Evolutionary conservation across 2,888 invertebrate genomes (phyloP), one percentile per base, ranked within the genome.

Genomic region (Perithous albicinctus): DNA sequence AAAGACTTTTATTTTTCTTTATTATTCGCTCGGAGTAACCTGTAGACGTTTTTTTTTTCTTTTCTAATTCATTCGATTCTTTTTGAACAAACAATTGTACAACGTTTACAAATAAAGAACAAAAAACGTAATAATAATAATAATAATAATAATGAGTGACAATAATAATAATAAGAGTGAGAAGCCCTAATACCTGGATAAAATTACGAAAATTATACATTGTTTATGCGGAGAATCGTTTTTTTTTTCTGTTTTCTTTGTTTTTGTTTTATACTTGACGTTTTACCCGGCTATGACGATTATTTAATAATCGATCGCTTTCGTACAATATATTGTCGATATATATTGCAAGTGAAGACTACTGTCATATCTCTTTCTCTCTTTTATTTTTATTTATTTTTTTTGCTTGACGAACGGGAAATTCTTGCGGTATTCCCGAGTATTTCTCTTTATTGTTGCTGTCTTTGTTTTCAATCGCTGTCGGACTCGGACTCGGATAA

Each of bases 401-500:
- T n/a, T n/a, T n/a, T n/a, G n/a, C n/a, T n/a, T n/a, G n/a, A n/a
- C n/a, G n/a, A n/a, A n/a, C 32, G 15, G 54, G 5, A 4, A 51
- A 23, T 54, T 54, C 1, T 54, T 29, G 56, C 2, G 6, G n/a
- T 59, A 32, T 32, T 32, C 18, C n/a, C 15, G 29, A 29, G 54
- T n/a, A 29, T 59, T 35, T 69, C 23, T n/a, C n/a, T n/a, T n/a
- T n/a, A n/a, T 7, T 32, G 18, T 20, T 10, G 0, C 51, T 23
- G 12, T 29, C 7, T 32, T 70, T n/a, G n/a, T 93, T 93, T 88
- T 95, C 94, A 95, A 94, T 96, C 95, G 79, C 95, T 95, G 93
- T 97, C 97, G 89, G 97, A 96, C 90, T 96, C 97, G 46, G 97
- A 96, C 94, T 97, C 97, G 67, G 97, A 97, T 89, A 98, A 94